Percentiles rank a stretch among this genome's conserved stretches.
These are phyloP conservation scores for Drymonia ruficornis DNA, from an alignment of 2,888 invertebrate species.

Conservation along the genomic window DNA sequence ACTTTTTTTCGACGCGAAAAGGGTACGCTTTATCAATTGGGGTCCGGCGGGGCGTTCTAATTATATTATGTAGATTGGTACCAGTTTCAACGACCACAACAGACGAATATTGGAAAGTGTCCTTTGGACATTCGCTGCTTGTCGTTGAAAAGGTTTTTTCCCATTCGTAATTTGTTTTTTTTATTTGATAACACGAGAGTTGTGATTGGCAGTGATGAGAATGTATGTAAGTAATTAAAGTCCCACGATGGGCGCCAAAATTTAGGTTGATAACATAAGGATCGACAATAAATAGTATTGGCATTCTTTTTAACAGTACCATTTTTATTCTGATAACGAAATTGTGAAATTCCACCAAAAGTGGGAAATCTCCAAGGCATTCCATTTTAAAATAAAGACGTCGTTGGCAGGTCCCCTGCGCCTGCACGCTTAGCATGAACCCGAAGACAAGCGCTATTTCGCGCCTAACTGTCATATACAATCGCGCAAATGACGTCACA, in stretches of 20 bases:
- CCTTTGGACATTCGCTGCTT: background rate
- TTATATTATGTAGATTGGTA: conserved; percentile 45
- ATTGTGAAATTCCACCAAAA: too few relatives aligned
- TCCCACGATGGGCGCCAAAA: background rate
- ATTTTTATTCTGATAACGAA: too few relatives aligned
- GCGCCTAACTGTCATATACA: too few relatives aligned
- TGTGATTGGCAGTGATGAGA: background rate
- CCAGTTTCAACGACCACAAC: conserved; percentile 15
- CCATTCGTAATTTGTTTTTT: background rate
- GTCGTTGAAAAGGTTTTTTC: background rate
- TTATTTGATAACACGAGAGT: too few relatives aligned
- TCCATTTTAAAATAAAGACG: conserved; percentile 20
- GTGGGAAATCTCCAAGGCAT: conserved; percentile 6
- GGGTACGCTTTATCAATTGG: conserved; percentile 41
- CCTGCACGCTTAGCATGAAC: too few relatives aligned
- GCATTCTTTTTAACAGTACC: too few relatives aligned
- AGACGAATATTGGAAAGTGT: conserved; percentile 1
- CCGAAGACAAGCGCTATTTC: too few relatives aligned
- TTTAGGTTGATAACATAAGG: too few relatives aligned
- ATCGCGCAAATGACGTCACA: too few relatives aligned
- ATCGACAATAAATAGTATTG: too few relatives aligned
- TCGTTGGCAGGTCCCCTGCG: conserved; percentile 9
- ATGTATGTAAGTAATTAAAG: background rate
- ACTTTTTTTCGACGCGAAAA: conserved; percentile 32
- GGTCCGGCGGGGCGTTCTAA: conserved; percentile 30